A percentile compares a stretch with the other conserved stretches of the same genome.
These are phyloP conservation scores for Amniataba percoides DNA, from an alignment of 2,797 vertebrate species.

Conservation along the genomic window DNA sequence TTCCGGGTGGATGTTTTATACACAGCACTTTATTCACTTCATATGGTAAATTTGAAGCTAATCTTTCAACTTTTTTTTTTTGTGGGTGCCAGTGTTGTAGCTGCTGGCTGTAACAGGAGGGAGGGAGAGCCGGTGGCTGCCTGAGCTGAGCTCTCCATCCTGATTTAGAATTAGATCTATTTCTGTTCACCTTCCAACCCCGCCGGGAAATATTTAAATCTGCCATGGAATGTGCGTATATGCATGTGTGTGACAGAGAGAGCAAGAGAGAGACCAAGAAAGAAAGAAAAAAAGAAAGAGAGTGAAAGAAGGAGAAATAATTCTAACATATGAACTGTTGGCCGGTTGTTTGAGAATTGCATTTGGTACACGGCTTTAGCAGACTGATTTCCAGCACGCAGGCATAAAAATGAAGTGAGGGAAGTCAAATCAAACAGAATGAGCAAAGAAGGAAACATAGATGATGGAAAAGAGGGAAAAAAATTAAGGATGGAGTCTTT, in stretches of 20 bases:
- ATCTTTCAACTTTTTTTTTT: constrained; percentile 59
- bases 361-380: constrained; percentile 31
- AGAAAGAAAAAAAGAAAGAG: constrained; percentile 9
- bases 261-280: not conserved
- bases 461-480: constrained; percentile 5
- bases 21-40: constrained; percentile 10
- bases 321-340: constrained; percentile 26
- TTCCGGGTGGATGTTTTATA: constrained; percentile 22
- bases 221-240: constrained; percentile 66
- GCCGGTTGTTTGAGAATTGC: constrained; percentile 36
- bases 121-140: constrained; percentile 35
- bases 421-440: constrained; percentile 46
- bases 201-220: constrained; percentile 82
- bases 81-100: constrained; percentile 44
- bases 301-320: constrained; percentile 31
- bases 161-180: constrained; percentile 86
- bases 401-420: constrained; percentile 34
- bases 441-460: constrained; percentile 14
- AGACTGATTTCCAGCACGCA: not conserved
- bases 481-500: constrained; percentile 1
- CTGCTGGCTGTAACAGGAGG: constrained; percentile 54
- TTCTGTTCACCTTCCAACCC: constrained; percentile 80
- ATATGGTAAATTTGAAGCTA: constrained; percentile 38
- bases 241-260: constrained; percentile 16
- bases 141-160: constrained; percentile 72